Base-by-base conservation (phyloP, 1,140 invertebrate genomes). In the Cherax quadricarinatus region DNA sequence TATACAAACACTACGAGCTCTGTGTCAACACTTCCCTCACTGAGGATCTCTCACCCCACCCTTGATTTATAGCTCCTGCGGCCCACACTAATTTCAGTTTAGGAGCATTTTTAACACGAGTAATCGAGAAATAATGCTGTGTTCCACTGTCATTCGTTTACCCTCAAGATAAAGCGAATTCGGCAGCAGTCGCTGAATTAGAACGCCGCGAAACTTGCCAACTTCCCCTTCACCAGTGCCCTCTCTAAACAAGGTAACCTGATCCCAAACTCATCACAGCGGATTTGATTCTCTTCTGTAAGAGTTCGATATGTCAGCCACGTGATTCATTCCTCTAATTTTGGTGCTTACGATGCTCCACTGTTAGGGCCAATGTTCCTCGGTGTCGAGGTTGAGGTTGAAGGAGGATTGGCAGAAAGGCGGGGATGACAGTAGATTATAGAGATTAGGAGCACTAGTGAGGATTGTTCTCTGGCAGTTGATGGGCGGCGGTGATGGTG, bases 251-350 rank as follows among this genome's bases (percentile, higher is more conserved):
- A 88, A 88, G 53, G 87, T 88, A 88, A 88, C 87, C 75, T 81
- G 87, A 88, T 88, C 75, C 87, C 87, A 80, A 81, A 88, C 87
- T 88, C 87, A 88, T 88, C 87, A 88, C 87, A 79, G 73, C 75
- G 87, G 73, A 88, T 88, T 88, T 88, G 87, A 88, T 66, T 88
- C 87, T 66, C 87, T 88, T 86, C 48, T 86, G 60, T 62, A 16
- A 49, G 84, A 86, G 84, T 86, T 86, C 84, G 84, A 86, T 86
- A 62, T 86, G 84, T 70, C 84, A 62, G 66, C 84, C 84, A 1
- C 24, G 24, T 12, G 84, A 41, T 62, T 86, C 6, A 41, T 21
- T 48, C 53, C 24, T 49, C 9, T 86, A 49, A 70, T 12, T 49
- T 18, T 86, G 57, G 30, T 62, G 18, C 30, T 49, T 86, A 70